A percentile compares a stretch with the other conserved stretches of the same genome.
Conservation (phyloP, 2,113 vertebrate genomes). For the Syrmaticus mikado region DNA sequence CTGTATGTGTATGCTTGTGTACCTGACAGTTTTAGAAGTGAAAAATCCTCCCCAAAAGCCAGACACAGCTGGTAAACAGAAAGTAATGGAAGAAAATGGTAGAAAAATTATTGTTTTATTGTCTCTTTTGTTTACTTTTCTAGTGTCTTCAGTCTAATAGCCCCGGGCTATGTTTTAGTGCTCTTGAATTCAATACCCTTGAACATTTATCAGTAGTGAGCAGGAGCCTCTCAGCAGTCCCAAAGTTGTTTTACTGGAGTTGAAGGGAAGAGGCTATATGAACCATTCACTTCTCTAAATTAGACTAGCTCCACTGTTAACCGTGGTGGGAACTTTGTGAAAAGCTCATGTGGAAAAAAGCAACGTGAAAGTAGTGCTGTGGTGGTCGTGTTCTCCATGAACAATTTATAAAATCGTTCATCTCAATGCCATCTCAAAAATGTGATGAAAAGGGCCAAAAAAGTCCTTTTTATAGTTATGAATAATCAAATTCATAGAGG, state of each 20-base stretch:
- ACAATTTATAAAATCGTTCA: background rate
- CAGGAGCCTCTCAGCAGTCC: background rate
- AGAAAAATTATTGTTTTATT: background rate
- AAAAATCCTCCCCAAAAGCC: background rate
- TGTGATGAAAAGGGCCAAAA: background rate
- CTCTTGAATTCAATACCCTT: background rate
- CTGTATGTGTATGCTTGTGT: background rate
- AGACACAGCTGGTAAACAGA: background rate
- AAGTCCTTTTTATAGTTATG: background rate
- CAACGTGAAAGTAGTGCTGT: background rate
- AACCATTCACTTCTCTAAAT: background rate
- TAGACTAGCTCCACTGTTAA: background rate
- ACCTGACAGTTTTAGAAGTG: background rate
- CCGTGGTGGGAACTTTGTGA: accelerated
- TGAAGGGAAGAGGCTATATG: background rate
- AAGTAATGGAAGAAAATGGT: background rate
- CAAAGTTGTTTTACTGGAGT: background rate
- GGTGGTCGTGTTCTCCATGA: background rate
- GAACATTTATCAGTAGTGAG: background rate
- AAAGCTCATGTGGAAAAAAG: accelerated
- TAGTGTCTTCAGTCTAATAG: background rate
- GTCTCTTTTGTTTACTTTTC: background rate
- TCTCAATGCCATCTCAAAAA: background rate
- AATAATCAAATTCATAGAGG: background rate
- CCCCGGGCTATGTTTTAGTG: background rate